These are phyloP conservation scores for Plotosus lineatus DNA, from an alignment of 2,113 vertebrate genomes.

Conservation along the genomic window DNA sequence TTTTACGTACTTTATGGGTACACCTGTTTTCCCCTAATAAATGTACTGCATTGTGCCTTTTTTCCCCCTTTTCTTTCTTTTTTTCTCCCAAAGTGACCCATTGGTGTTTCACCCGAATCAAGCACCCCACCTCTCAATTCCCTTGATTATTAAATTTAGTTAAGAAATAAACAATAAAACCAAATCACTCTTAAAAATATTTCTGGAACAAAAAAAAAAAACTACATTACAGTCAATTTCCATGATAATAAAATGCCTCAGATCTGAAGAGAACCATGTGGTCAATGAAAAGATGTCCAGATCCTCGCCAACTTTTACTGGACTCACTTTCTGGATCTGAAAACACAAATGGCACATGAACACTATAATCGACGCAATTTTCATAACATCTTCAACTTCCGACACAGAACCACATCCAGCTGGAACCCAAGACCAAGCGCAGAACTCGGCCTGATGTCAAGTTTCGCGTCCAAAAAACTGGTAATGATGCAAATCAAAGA, in stretches of 20 bases:
- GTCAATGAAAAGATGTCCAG: constrained; percentile 84
- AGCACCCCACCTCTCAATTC: constrained; percentile 7
- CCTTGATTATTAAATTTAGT: constrained; percentile 25
- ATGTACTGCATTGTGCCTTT: not conserved
- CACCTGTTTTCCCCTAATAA: not conserved
- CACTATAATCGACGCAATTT: constrained; percentile 80
- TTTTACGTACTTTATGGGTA: not conserved
- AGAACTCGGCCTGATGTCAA: constrained; percentile 71
- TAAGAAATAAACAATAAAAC: constrained; percentile 52
- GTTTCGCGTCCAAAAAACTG: constrained; percentile 70
- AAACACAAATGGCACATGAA: constrained; percentile 80
- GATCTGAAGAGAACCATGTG: constrained; percentile 84
- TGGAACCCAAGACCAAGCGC: constrained; percentile 69
- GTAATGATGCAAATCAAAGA: constrained; percentile 77
- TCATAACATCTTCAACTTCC: constrained; percentile 78
- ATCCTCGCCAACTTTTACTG: constrained; percentile 84
- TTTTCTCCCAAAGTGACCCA: not conserved
- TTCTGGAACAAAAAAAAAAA: not conserved
- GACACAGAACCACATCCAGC: constrained; percentile 72
- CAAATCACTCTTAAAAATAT: constrained; percentile 67
- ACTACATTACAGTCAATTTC: constrained; percentile 69
- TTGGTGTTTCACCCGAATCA: not conserved
- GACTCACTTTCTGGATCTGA: constrained; percentile 83
- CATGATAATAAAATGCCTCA: constrained; percentile 84
- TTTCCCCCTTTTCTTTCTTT: not conserved